Percentiles rank a stretch among this genome's conserved stretches.
Evolutionary conservation across 2,113 vertebrate genomes (phyloP).

Genomic region (Maccullochella peelii): DNA sequence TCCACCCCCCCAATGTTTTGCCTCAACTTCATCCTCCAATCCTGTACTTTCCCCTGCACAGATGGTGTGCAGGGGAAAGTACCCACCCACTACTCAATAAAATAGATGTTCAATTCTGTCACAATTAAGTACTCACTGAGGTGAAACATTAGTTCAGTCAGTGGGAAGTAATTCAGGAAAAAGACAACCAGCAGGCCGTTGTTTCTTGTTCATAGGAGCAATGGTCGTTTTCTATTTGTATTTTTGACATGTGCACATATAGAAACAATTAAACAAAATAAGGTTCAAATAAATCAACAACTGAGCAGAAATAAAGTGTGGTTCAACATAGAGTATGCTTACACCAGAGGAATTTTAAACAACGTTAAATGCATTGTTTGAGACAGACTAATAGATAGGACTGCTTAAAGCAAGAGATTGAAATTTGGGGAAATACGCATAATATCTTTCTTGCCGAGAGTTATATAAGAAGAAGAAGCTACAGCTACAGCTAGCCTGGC

Average conservation of each 20-base stretch:
- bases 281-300: background rate
- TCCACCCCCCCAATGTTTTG: slow-evolving; percentile 13
- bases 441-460: no score
- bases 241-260: background rate
- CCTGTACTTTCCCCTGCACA: background rate
- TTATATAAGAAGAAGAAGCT: no score
- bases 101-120: slow-evolving; percentile 12
- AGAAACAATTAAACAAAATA: background rate
- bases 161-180: background rate
- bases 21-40: background rate
- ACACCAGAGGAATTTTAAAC: background rate
- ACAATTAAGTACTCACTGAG: background rate
- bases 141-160: slow-evolving; percentile 11
- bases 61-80: background rate
- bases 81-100: slow-evolving; percentile 1
- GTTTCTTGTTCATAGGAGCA: background rate
- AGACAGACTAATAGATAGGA: background rate
- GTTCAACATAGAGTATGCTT: background rate
- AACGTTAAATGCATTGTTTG: background rate
- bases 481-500: background rate
- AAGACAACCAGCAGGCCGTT: background rate
- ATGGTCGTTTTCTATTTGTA: background rate
- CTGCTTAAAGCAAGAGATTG: background rate
- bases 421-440: background rate
- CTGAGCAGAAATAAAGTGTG: background rate